Evolutionary conservation across 2,888 invertebrate species (phyloP), one percentile per base, ranked within the genome.

Genomic region (Drosophila diplacantha): DNA sequence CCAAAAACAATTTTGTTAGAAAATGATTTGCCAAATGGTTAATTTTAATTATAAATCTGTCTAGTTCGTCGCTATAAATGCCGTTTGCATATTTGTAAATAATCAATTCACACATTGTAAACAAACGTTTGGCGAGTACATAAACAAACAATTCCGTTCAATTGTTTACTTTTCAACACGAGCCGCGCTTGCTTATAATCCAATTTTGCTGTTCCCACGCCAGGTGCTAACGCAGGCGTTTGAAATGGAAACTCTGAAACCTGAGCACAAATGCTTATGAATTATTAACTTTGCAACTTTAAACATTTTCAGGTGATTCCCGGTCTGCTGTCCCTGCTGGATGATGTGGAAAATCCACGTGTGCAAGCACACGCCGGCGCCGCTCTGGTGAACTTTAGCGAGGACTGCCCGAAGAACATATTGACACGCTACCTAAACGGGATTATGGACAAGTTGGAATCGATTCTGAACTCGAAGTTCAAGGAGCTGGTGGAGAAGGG

Each of bases 381-480:
- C 52, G 99, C 99, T 47, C 91, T 99, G 71, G 99, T 99, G 2
- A 99, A 99, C 90, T 99, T 99, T 90, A 97, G 97, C 85, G 99
- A 99, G 90, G 99, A 99, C 88, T 99, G 99, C 88, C 98, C 99
- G 0, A 98, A 99, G 88, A 92, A 93, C 78, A 96, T 99, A 76
- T 90, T 99, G 69, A 94, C 94, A 11, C 93, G 93, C 71, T 99
- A 99, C 87, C 91, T 99, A 69, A 95, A 97, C 81, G 93, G 93
- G 22, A 93, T 99, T 73, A 97, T 99, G 93, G 90, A 90, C 56
- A 97, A 97, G 88, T 91, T 99, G 64, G 96, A 97, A 89, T 91
- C 91, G 1, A 96, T 98, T 72, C 90, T 99, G 39, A 96, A 93
- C 56, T 92, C 94, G 24, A 99, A 98, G 89, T 96, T 99, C 87